These are phyloP conservation scores for Oncorhynchus clarkii DNA, from an alignment of 2,113 vertebrate species.

Conservation along the genomic window DNA sequence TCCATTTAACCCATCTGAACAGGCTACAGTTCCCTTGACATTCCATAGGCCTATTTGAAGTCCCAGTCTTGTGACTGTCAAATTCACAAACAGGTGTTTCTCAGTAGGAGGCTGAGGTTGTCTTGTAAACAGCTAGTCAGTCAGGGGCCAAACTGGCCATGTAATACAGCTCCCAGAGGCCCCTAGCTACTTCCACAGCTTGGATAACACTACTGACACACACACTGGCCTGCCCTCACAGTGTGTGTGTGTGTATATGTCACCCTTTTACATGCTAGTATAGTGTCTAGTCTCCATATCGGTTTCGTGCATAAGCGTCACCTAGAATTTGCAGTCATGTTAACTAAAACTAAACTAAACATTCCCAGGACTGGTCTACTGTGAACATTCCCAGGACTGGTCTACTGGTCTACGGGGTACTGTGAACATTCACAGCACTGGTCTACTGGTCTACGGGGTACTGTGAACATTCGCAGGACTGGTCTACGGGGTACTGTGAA, in stretches of 20 bases:
- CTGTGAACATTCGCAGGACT: neutral
- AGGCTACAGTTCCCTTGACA: too few relatives aligned
- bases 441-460: too few relatives aligned
- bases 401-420: neutral
- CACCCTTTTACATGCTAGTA: too few relatives aligned
- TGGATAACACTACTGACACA: too few relatives aligned
- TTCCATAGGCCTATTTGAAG: too few relatives aligned
- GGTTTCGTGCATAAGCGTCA: neutral
- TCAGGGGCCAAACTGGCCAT: neutral
- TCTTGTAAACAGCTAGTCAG: constrained; percentile 10
- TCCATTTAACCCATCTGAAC: too few relatives aligned
- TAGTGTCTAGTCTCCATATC: too few relatives aligned
- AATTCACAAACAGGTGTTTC: neutral
- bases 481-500: neutral
- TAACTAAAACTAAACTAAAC: neutral
- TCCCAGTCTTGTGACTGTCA: too few relatives aligned
- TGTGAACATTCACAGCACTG: neutral
- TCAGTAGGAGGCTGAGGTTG: neutral
- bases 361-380: neutral
- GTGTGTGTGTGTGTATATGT: too few relatives aligned
- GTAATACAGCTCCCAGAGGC: neutral
- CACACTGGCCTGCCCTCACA: too few relatives aligned
- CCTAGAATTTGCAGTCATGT: neutral
- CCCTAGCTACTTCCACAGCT: neutral
- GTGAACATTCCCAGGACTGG: neutral